phyloP scores from a whole-genome alignment of 2,888 invertebrate species.

The Aleiodes leptofemur region DNA sequence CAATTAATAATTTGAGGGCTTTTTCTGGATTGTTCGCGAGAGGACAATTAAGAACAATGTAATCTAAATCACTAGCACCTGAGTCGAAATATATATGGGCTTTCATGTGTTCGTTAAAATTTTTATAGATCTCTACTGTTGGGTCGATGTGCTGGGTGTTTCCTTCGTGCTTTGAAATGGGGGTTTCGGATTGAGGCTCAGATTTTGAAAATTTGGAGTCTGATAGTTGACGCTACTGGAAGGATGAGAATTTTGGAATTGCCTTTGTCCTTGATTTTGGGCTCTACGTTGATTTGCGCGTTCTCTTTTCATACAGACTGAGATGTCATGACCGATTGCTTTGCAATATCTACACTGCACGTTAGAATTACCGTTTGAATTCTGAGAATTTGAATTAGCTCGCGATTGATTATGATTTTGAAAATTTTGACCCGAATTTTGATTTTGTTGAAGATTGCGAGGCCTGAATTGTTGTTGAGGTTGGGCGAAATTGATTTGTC shows the following conservation, averaged over 20 bases:
- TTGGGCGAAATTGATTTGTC: slow-evolving; percentile 3
- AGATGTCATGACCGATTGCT: background rate
- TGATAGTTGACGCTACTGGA: background rate
- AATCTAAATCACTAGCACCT: slow-evolving; percentile 7
- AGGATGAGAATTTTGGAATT: background rate
- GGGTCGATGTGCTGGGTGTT: background rate
- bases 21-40: background rate
- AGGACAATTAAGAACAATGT: slow-evolving; percentile 16
- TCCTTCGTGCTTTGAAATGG: background rate
- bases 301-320: slow-evolving; percentile 13
- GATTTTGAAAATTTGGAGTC: background rate
- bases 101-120: background rate
- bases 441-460: background rate
- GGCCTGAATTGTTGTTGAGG: background rate
- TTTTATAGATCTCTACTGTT: slow-evolving; percentile 7
- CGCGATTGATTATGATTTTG: background rate
- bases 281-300: background rate
- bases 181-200: background rate
- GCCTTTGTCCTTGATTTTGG: too few relatives aligned
- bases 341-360: slow-evolving; percentile 8
- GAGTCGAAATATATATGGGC: too few relatives aligned
- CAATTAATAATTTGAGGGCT: slow-evolving; percentile 39
- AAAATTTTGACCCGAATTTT: background rate
- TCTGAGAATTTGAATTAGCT: background rate
- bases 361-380: background rate